Conservation (phyloP, 2,888 invertebrate genomes). For the Pristionchus entomophagus region DNA sequence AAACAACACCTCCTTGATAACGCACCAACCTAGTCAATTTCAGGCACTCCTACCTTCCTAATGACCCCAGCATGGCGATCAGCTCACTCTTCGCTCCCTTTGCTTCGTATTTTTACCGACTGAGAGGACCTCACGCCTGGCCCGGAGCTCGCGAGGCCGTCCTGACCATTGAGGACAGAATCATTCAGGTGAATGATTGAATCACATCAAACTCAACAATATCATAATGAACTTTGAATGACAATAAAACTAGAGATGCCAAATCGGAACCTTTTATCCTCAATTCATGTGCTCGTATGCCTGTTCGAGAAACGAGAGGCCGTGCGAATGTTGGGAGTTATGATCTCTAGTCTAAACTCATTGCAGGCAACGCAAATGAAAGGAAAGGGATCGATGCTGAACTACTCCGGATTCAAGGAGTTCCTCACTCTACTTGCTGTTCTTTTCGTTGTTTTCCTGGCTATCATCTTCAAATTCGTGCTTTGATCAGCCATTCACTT, state of each 20-base stretch:
- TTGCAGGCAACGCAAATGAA: not conserved
- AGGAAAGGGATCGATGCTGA: not conserved
- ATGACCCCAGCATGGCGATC: conserved; percentile 28
- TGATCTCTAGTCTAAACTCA: not conserved
- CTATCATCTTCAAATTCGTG: not conserved
- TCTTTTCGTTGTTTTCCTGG: not conserved
- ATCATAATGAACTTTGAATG: too few species aligned
- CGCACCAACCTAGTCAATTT: not conserved
- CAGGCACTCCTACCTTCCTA: not conserved
- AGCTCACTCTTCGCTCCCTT: conserved; percentile 57
- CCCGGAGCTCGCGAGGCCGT: conserved; percentile 66
- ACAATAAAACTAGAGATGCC: too few species aligned
- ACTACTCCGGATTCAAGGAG: conserved; percentile 1
- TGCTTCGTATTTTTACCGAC: conserved; percentile 63
- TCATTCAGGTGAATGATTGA: conserved; percentile 45
- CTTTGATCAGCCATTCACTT: not conserved
- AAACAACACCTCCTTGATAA: not conserved
- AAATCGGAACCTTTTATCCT: too few species aligned
- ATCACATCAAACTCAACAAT: too few species aligned
- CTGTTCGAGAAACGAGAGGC: too few species aligned
- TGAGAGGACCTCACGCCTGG: conserved; percentile 66
- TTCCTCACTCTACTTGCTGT: not conserved
- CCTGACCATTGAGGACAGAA: conserved; percentile 58
- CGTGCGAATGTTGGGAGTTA: too few species aligned
- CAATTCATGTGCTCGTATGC: too few species aligned